Conservation (phyloP, 2,113 vertebrate genomes). For the Telmatochromis sp. region DNA sequence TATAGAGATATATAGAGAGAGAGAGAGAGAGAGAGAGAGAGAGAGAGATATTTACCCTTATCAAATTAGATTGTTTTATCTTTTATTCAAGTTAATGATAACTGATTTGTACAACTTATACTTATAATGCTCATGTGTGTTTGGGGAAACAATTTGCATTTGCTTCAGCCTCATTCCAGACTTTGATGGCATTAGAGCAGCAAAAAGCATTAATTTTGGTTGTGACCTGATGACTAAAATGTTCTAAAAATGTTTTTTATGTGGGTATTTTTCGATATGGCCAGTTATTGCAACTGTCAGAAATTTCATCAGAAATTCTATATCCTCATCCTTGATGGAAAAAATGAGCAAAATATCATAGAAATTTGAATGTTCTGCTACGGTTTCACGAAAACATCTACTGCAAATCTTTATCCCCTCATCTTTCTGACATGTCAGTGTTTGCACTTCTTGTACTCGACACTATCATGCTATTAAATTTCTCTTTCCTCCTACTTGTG, state of each 20-base stretch:
- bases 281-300: slow-evolving; percentile 7
- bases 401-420: slow-evolving; percentile 3
- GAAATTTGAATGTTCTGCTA: neutral
- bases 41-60: neutral
- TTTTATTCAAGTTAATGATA: neutral
- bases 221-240: slow-evolving; percentile 15
- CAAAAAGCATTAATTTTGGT: neutral
- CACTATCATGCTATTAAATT: slow-evolving; percentile 82
- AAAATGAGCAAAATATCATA: neutral
- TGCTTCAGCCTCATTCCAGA: slow-evolving; percentile 66
- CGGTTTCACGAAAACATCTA: neutral
- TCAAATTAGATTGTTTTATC: neutral
- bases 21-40: rapidly evolving
- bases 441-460: slow-evolving; percentile 72
- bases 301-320: neutral
- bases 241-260: neutral
- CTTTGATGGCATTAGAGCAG: slow-evolving; percentile 12
- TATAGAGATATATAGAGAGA: neutral
- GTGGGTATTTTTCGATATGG: slow-evolving; percentile 2
- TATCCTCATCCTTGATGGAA: neutral
- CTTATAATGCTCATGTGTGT: neutral
- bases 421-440: slow-evolving; percentile 45
- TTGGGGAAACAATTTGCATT: slow-evolving; percentile 28
- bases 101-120: neutral
- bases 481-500: slow-evolving; percentile 62